Percentiles rank a stretch among this genome's conserved stretches.
Evolutionary conservation across 2,113 vertebrate genomes (phyloP).

Genomic region (Irena cyanogastra): DNA sequence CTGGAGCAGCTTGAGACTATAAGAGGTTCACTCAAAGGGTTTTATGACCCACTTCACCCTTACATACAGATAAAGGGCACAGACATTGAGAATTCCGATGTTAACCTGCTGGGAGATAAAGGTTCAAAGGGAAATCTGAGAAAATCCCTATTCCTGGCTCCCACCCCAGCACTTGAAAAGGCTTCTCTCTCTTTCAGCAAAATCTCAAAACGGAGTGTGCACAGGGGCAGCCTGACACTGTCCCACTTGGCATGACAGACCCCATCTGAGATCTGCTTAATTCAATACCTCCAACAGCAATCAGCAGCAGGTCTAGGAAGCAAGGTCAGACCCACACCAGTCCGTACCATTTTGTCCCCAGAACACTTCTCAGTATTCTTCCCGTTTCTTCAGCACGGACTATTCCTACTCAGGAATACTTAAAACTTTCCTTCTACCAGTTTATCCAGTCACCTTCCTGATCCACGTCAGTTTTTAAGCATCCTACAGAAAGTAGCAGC

Average conservation of each 20-base stretch:
- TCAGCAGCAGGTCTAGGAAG: not conserved
- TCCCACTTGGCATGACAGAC: accelerated
- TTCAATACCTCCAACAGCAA: not conserved
- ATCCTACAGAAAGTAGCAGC: not conserved
- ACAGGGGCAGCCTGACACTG: not conserved
- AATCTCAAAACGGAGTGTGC: not conserved
- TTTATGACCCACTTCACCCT: not conserved
- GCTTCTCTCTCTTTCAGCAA: not conserved
- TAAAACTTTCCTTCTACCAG: not conserved
- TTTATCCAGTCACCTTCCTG: not conserved
- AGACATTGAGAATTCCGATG: not conserved
- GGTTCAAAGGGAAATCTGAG: not conserved
- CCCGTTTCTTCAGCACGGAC: accelerated
- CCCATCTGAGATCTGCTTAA: not conserved
- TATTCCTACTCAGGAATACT: not conserved
- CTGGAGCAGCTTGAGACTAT: not conserved
- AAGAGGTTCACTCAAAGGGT: not conserved
- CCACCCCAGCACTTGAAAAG: not conserved
- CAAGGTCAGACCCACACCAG: not conserved
- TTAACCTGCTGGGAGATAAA: not conserved
- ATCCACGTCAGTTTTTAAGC: not conserved
- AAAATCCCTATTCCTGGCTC: not conserved
- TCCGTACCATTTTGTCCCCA: accelerated
- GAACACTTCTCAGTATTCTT: not conserved
- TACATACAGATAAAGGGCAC: not conserved